Base-by-base conservation (phyloP, 1,140 invertebrate species). In the Macrobrachium rosenbergii region DNA sequence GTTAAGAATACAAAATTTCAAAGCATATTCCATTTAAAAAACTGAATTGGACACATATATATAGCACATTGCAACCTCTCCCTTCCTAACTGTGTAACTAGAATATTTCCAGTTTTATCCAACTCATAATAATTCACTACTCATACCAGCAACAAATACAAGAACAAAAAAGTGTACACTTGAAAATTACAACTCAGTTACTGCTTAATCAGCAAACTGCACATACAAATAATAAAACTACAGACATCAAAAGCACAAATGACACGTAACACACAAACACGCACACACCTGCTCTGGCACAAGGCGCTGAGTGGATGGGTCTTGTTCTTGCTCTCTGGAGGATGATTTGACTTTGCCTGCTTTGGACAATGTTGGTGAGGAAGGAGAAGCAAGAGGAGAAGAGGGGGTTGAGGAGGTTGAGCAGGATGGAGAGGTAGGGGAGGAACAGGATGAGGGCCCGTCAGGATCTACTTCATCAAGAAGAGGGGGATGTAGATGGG, bases 251-350 rank as follows among this genome's bases (percentile, higher is more conserved):
- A 73, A 23, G 5, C 14, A 75, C 45, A 83, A 11, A 75, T 7
- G 17, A 2, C 75, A 8, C 43, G 0, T 67, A 62, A 28, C 43
- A 37, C 28, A 37, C 28, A 62, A 62, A 19, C 28, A 58, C 3
- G 64, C 83, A 86, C 78, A 81, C 77, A 87, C 85, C 85, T 87
- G 77, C 52, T 87, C 85, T 21, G 85, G 78, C 8, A 87, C 78
- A 64, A 87, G 85, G 23, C 85, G 78, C 14, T 87, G 85, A 64
- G 85, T 87, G 59, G 85, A 87, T 45, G 78, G 85, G 28, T 87
- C 85, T 60, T 87, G 78, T 28, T 87, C 85, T 62, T 87, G 82
- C 21, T 76, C 82, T 19, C 82, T 67, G 28, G 67, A n/a, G 19
- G 78, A 21, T 19, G 58, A 81, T 28, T 60, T 37, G 23, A 12